Base-by-base conservation (phyloP, 2,797 vertebrate species). In the Botia almorhae region DNA sequence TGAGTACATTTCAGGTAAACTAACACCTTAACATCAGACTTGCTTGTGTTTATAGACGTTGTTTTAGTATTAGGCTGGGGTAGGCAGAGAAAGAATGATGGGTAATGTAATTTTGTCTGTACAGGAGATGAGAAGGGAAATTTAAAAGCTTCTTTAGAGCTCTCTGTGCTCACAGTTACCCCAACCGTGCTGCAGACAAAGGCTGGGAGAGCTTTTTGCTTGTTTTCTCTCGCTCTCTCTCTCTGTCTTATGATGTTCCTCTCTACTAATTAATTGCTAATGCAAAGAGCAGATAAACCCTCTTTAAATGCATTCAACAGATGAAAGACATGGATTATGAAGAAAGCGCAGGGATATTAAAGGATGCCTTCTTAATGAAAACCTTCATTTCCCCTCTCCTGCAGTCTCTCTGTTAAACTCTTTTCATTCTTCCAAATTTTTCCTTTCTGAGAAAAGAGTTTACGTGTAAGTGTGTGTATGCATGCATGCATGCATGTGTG, bases 201-300 rank as follows among this genome's bases (percentile, higher is more conserved):
- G 39, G 64, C 39, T 21, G 43, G 46, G 4, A 51, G 58, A 73
- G 73, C 76, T 70, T 83, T 76, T 71, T 64, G 72, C 78, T 72
- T 69, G 60, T 75, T 76, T 78, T 74, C 33, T 4, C 85, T 84
- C 26, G 80, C 77, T 80, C 82, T 21, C 79, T 64, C 81, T 69
- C 48, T 14, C 76, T 29, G 68, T 73, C 76, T 73, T 84, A 87
- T 81, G 82, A 88, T 77, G 73, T 83, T 76, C 72, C 74, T 82
- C 71, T 78, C 71, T 51, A 68, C 87, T 90, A 90, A 92, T 93
- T 91, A 91, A 91, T 85, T 88, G 81, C 78, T 77, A 88, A 91
- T 88, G 77, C 87, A 90, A 90, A 89, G 84, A 48, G 80, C 74
- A 79, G 60, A 89, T 70, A 83, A 85, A 85, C 81, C 88, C 80